A percentile compares a stretch with the other conserved stretches of the same genome.
phyloP scores from a whole-genome alignment of 2,797 vertebrate genomes.

The Tympanoctomys barrerae region DNA sequence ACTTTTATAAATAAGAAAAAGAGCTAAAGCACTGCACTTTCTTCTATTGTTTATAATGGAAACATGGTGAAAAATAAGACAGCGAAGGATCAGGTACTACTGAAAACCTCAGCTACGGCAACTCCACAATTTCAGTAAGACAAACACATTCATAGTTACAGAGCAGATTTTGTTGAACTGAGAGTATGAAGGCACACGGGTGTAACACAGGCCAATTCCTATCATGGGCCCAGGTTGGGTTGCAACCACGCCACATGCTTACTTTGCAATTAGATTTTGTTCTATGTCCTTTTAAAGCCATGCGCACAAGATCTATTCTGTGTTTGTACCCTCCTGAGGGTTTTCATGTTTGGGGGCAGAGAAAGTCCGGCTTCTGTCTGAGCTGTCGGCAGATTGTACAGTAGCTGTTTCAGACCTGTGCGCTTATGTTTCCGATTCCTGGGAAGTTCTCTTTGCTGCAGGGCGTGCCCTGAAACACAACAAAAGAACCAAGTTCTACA shows the following conservation, averaged over 20 bases:
- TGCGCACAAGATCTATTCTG: background rate
- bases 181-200: background rate
- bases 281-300: background rate
- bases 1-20: constrained; percentile 8
- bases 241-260: constrained; percentile 58
- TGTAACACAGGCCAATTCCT: constrained; percentile 44
- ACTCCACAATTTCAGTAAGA: background rate
- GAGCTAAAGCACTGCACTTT: constrained; percentile 66
- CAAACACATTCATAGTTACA: background rate
- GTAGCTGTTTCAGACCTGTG: constrained; percentile 86
- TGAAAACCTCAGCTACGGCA: background rate
- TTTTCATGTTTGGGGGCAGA: constrained; percentile 70
- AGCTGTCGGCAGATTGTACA: constrained; percentile 86
- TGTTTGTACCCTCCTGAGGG: constrained; percentile 3
- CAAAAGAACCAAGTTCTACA: constrained; percentile 95
- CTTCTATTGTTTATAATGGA: background rate
- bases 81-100: background rate
- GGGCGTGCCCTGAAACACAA: constrained; percentile 95
- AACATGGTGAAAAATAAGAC: background rate
- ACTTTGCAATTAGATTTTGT: background rate
- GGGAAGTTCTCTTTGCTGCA: constrained; percentile 93
- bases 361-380: constrained; percentile 76
- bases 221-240: background rate
- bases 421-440: constrained; percentile 94
- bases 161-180: constrained; percentile 34